Conservation (phyloP, 2,113 vertebrate species). For the Toxotes jaculatrix region DNA sequence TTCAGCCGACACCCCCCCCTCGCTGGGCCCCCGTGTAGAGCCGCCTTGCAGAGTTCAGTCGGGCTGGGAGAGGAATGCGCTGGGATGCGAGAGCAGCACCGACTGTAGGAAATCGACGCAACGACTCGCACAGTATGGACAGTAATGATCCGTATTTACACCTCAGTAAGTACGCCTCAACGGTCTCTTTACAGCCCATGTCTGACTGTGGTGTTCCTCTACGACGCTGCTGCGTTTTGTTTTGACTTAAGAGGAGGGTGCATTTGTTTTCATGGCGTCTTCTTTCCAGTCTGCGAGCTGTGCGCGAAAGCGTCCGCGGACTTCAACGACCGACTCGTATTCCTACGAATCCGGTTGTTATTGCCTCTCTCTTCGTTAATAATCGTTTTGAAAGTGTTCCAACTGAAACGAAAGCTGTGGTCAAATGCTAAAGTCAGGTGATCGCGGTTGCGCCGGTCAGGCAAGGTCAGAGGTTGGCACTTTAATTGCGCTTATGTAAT, state of each 20-base stretch:
- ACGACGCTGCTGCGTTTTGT: neutral
- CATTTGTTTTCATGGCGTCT: constrained; percentile 73
- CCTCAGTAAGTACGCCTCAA: constrained; percentile 80
- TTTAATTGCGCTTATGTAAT: constrained; percentile 88
- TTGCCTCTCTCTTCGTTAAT: neutral
- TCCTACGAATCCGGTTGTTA: constrained; percentile 7
- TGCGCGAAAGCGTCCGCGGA: constrained; percentile 59
- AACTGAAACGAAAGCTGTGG: constrained; percentile 64
- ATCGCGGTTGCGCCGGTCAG: constrained; percentile 79
- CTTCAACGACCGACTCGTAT: constrained; percentile 56
- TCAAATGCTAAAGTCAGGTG: constrained; percentile 81
- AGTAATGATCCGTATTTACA: constrained; percentile 84
- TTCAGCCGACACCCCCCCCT: constrained; percentile 68
- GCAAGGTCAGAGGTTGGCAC: constrained; percentile 88
- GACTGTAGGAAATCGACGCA: constrained; percentile 74
- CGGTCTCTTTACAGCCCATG: neutral
- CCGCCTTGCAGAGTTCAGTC: constrained; percentile 78
- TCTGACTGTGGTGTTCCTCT: neutral
- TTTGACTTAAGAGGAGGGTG: constrained; percentile 43
- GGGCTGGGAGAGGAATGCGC: constrained; percentile 79
- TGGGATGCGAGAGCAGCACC: constrained; percentile 82
- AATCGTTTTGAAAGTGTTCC: constrained; percentile 33
- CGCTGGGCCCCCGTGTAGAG: constrained; percentile 82
- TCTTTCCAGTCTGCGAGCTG: constrained; percentile 31
- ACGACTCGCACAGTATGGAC: constrained; percentile 82